Conservation (phyloP, 2,113 vertebrate genomes). For the Dipodomys spectabilis region DNA sequence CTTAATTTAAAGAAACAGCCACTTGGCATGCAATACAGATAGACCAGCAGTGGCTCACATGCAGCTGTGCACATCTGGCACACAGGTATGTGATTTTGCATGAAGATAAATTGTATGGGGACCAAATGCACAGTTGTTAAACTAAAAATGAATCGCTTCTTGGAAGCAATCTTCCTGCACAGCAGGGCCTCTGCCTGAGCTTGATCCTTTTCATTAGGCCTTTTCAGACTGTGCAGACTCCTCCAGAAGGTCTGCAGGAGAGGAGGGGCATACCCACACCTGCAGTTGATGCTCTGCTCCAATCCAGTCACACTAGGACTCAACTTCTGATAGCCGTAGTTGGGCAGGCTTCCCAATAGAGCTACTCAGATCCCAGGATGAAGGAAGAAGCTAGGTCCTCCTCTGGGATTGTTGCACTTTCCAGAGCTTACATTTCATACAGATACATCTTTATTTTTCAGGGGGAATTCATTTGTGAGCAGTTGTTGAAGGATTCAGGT, state of each 20-base stretch:
- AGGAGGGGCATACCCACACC: slow-evolving; percentile 59
- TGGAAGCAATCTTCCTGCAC: slow-evolving; percentile 79
- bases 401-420: background rate
- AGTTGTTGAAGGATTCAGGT: background rate
- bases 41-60: slow-evolving; percentile 80
- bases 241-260: slow-evolving; percentile 37
- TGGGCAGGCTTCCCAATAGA: background rate
- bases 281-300: slow-evolving; percentile 49
- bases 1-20: slow-evolving; percentile 82
- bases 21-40: slow-evolving; percentile 74
- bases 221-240: slow-evolving; percentile 24
- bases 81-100: slow-evolving; percentile 79
- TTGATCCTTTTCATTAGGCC: slow-evolving; percentile 65
- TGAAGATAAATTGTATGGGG: slow-evolving; percentile 82
- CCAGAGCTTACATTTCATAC: background rate
- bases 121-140: slow-evolving; percentile 79
- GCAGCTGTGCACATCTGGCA: slow-evolving; percentile 84
- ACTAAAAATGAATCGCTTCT: slow-evolving; percentile 80
- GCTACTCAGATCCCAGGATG: background rate
- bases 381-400: background rate
- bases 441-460: background rate
- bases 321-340: background rate
- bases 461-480: background rate
- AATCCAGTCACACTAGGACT: background rate
- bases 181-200: slow-evolving; percentile 70